Evolutionary conservation across 2,888 invertebrate genomes (phyloP).

Genomic region (Acronicta leporina): DNA sequence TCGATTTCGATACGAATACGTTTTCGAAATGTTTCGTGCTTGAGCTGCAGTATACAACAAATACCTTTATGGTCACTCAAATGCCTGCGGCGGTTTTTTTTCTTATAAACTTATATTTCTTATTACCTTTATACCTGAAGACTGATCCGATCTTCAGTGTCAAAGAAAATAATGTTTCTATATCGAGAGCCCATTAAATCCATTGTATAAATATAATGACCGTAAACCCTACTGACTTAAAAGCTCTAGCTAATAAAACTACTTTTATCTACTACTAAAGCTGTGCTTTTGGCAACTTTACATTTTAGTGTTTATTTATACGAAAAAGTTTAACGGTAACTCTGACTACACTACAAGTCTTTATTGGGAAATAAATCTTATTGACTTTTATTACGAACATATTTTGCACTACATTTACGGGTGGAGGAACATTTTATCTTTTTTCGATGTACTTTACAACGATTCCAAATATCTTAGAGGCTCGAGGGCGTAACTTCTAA

Average conservation of each 20-base stretch:
- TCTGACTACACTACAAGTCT: constrained; percentile 13
- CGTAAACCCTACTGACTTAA: constrained; percentile 6
- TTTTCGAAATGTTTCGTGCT: too few relatives aligned
- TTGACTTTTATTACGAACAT: constrained; percentile 2
- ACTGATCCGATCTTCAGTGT: neutral
- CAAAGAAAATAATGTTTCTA: constrained; percentile 7
- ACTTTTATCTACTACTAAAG: constrained; percentile 25
- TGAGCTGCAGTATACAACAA: constrained; percentile 8
- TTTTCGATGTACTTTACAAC: neutral
- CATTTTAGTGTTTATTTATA: constrained; percentile 31
- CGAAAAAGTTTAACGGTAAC: constrained; percentile 23
- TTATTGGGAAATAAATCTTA: constrained; percentile 8
- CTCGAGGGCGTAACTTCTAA: neutral
- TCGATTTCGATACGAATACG: too few relatives aligned
- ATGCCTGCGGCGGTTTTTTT: neutral
- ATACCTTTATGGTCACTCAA: constrained; percentile 3
- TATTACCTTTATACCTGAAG: neutral
- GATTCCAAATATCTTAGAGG: neutral
- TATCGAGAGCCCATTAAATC: neutral
- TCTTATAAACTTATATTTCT: neutral
- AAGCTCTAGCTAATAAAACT: constrained; percentile 27
- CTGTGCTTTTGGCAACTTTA: constrained; percentile 11
- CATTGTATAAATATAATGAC: constrained; percentile 10
- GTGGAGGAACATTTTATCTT: neutral
- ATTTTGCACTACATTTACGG: neutral